phyloP scores from a whole-genome alignment of 2,797 vertebrate species.

The Gymnoscopelus braueri region DNA sequence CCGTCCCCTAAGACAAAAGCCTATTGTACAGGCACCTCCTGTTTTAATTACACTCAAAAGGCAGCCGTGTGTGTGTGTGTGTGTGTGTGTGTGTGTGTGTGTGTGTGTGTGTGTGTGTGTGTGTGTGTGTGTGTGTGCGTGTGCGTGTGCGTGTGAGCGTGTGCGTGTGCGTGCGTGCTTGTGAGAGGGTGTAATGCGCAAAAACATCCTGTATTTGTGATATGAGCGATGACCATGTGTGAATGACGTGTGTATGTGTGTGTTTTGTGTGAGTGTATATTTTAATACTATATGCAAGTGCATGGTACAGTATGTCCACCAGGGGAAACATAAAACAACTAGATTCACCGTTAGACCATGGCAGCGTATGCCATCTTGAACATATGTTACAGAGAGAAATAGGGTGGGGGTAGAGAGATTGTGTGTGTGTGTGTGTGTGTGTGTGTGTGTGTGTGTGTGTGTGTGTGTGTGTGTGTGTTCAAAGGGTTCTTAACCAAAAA shows the following conservation, averaged over 20 bases:
- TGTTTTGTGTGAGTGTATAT: slow-evolving; percentile 19
- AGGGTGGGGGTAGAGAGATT: too few relatives aligned
- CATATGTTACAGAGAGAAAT: slow-evolving; percentile 28
- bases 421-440: slow-evolving; percentile 17
- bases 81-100: slow-evolving; percentile 31
- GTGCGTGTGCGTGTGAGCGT: not conserved
- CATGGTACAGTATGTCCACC: slow-evolving; percentile 47
- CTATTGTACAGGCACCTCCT: slow-evolving; percentile 81
- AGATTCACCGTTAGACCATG: slow-evolving; percentile 42
- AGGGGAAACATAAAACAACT: slow-evolving; percentile 59
- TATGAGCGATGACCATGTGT: slow-evolving; percentile 26
- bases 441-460: slow-evolving; percentile 26
- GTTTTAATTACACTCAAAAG: slow-evolving; percentile 82
- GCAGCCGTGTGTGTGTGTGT: slow-evolving; percentile 56
- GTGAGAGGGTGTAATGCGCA: not conserved
- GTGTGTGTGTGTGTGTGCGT: slow-evolving; percentile 24
- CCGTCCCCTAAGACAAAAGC: slow-evolving; percentile 83
- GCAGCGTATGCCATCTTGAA: slow-evolving; percentile 47
- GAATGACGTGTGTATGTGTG: slow-evolving; percentile 24
- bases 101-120: slow-evolving; percentile 48
- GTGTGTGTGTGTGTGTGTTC: slow-evolving; percentile 15
- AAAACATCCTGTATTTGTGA: slow-evolving; percentile 28
- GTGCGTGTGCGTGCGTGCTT: slow-evolving; percentile 6
- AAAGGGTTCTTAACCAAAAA: slow-evolving; percentile 58
- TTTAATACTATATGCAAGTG: slow-evolving; percentile 21